Evolutionary conservation across 2,797 vertebrate genomes (phyloP).

Genomic region (Neosilurus hyrtlii): DNA sequence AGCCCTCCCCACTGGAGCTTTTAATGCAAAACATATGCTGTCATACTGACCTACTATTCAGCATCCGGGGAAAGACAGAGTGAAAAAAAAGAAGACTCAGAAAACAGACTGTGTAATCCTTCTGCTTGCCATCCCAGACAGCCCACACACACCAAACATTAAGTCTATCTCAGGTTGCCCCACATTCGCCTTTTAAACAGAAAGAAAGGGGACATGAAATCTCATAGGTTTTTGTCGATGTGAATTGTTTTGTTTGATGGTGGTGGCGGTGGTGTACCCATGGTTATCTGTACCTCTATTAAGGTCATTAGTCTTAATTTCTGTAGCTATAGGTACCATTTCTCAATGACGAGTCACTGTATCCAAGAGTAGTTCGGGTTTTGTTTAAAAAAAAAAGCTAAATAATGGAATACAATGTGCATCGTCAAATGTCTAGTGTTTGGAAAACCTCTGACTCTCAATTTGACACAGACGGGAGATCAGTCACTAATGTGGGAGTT

Average conservation of each 20-base stretch:
- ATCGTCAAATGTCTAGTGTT: conserved; percentile 6
- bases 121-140: conserved; percentile 71
- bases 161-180: neutral
- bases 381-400: conserved; percentile 14
- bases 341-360: neutral
- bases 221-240: too few species aligned
- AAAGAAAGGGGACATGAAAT: neutral
- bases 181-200: neutral
- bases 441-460: conserved; percentile 12
- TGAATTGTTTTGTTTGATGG: too few species aligned
- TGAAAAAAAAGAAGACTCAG: conserved; percentile 55
- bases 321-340: neutral
- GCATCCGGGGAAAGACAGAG: conserved; percentile 69
- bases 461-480: conserved; percentile 26
- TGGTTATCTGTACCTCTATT: neutral
- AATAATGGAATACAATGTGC: neutral
- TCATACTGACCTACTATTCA: conserved; percentile 72
- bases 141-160: neutral
- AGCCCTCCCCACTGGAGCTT: conserved; percentile 70
- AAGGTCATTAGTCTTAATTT: conserved; percentile 4
- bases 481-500: conserved; percentile 14
- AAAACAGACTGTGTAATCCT: conserved; percentile 66
- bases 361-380: neutral
- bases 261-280: neutral
- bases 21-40: conserved; percentile 85